These are phyloP conservation scores for Phainopepla nitens DNA, from an alignment of 2,113 vertebrate species.

Conservation along the genomic window DNA sequence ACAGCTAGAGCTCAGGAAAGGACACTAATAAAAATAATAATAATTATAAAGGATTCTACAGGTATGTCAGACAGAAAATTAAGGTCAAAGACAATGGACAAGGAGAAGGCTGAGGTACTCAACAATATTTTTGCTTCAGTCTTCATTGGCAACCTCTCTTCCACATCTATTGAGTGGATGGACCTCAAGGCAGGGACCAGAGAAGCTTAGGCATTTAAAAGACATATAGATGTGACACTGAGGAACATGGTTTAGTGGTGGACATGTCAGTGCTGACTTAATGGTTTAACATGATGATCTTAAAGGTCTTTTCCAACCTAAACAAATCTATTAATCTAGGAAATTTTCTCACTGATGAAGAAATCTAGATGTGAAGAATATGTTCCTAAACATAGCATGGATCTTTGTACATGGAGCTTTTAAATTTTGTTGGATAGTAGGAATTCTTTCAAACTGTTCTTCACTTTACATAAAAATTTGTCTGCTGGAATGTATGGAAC, in stretches of 20 bases:
- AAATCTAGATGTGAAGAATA: background rate
- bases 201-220: background rate
- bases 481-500: background rate
- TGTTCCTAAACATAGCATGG: background rate
- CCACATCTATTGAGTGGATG: rapidly evolving
- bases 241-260: background rate
- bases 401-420: background rate
- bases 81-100: background rate
- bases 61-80: background rate
- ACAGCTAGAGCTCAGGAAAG: background rate
- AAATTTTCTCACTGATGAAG: background rate
- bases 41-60: background rate
- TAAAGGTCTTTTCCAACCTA: background rate
- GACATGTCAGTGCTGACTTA: background rate
- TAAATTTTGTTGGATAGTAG: background rate
- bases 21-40: background rate
- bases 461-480: background rate
- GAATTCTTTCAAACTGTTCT: background rate
- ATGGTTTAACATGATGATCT: background rate
- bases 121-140: background rate
- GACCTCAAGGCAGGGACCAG: background rate
- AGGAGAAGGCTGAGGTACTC: background rate
- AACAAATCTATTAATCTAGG: background rate
- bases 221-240: no score
- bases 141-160: background rate